These are phyloP conservation scores for Macrochelys suwanniensis DNA, from an alignment of 2,797 vertebrate species.

Conservation along the genomic window DNA sequence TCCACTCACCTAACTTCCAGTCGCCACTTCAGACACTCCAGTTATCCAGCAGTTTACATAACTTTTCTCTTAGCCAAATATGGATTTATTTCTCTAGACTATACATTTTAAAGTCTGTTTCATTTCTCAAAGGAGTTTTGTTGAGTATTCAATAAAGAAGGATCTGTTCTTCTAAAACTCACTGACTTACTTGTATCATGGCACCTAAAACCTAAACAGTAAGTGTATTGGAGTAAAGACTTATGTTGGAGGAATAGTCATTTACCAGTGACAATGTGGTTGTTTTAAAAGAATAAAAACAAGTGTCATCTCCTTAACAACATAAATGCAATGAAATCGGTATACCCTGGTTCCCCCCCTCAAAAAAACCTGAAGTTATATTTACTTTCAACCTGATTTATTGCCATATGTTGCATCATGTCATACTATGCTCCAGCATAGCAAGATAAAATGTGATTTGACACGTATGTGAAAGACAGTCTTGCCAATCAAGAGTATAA, in stretches of 20 bases:
- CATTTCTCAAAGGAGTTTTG: slow-evolving; percentile 36
- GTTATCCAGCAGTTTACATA: slow-evolving; percentile 32
- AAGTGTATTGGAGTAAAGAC: slow-evolving; percentile 17
- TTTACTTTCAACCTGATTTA: slow-evolving; percentile 65
- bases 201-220: background rate
- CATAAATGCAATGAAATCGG: slow-evolving; percentile 14
- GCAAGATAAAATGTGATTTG: slow-evolving; percentile 61
- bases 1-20: background rate
- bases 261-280: background rate
- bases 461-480: slow-evolving; percentile 69
- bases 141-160: background rate
- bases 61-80: slow-evolving; percentile 44
- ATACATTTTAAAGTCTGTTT: background rate
- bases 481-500: slow-evolving; percentile 44
- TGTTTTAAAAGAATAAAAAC: background rate
- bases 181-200: background rate
- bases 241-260: background rate
- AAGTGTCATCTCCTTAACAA: background rate
- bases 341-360: background rate
- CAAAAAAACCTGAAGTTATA: slow-evolving; percentile 26
- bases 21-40: background rate
- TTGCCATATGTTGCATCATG: slow-evolving; percentile 59
- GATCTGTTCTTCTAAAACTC: slow-evolving; percentile 32
- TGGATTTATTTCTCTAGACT: slow-evolving; percentile 1
- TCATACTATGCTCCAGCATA: slow-evolving; percentile 31